Evolutionary conservation across 2,113 vertebrate genomes (phyloP).

Genomic region (Isichthys henryi): DNA sequence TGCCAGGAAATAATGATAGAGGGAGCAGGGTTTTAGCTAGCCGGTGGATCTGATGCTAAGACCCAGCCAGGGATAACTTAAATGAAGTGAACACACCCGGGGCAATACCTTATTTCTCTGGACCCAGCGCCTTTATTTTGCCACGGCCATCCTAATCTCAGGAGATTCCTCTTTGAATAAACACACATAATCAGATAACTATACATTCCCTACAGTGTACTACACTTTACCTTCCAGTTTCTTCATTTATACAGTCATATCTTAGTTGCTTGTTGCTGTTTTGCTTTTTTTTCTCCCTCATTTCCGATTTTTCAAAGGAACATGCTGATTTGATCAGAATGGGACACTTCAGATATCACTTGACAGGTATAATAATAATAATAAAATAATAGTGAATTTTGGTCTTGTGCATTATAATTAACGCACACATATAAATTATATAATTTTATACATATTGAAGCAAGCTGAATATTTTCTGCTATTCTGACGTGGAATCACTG

Average conservation of each 20-base stretch:
- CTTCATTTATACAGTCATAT: neutral
- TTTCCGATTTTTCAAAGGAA: neutral
- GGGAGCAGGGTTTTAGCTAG: neutral
- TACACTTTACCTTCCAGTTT: neutral
- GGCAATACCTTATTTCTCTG: constrained; percentile 26
- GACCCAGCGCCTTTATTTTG: constrained; percentile 34
- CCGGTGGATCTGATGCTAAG: neutral
- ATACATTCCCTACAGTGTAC: constrained; percentile 47
- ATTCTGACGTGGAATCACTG: neutral
- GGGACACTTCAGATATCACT: neutral
- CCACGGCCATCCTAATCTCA: constrained; percentile 40
- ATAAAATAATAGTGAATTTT: neutral
- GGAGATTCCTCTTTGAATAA: constrained; percentile 59
- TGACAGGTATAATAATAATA: neutral
- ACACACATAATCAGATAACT: constrained; percentile 67
- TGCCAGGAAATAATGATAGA: constrained; percentile 12
- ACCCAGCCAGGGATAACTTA: constrained; percentile 9
- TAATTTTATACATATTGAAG: neutral
- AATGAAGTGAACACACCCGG: constrained; percentile 44
- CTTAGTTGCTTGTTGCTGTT: neutral
- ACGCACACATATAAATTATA: neutral
- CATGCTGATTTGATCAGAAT: neutral
- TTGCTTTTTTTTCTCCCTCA: neutral
- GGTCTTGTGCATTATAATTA: neutral
- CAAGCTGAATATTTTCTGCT: neutral